Evolutionary conservation across 1,140 invertebrate genomes (phyloP).

Genomic region (Tyrophagus putrescentiae): DNA sequence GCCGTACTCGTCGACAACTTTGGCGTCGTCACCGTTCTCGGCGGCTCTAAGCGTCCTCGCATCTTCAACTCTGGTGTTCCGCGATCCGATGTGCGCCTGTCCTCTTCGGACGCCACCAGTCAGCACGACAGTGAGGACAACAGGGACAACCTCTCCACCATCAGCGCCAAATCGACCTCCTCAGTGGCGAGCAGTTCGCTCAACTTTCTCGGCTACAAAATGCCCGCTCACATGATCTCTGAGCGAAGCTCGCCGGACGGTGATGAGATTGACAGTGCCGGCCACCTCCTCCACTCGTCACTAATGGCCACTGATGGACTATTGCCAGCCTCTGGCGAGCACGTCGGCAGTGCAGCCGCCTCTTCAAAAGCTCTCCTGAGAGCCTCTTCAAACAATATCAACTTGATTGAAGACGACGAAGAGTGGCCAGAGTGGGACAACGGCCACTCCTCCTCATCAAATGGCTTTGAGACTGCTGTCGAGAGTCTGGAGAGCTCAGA

Average conservation of each 20-base stretch:
- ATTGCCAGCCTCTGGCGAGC: too few species aligned
- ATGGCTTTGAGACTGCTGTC: not conserved
- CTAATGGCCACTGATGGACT: too few species aligned
- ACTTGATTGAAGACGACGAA: not conserved
- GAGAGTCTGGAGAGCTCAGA: not conserved
- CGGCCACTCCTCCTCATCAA: not conserved
- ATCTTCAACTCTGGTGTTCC: constrained; percentile 8
- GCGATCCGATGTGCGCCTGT: too few species aligned
- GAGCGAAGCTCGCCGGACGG: constrained; percentile 18
- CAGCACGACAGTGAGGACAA: not conserved
- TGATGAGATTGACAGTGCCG: not conserved
- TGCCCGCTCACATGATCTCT: not conserved
- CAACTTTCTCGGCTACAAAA: constrained; percentile 1
- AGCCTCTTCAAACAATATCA: not conserved
- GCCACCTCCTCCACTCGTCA: too few species aligned
- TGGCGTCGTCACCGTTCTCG: constrained; percentile 12
- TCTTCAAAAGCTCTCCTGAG: too few species aligned
- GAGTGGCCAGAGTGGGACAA: constrained; percentile 10
- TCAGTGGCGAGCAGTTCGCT: not conserved
- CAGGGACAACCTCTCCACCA: too few species aligned
- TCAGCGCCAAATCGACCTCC: not conserved
- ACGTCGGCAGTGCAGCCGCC: not conserved
- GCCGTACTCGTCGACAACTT: constrained; percentile 1
- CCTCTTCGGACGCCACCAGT: not conserved
- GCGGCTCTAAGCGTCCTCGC: not conserved